Conservation (phyloP, 2,888 invertebrate genomes). For the Volucella inflata region DNA sequence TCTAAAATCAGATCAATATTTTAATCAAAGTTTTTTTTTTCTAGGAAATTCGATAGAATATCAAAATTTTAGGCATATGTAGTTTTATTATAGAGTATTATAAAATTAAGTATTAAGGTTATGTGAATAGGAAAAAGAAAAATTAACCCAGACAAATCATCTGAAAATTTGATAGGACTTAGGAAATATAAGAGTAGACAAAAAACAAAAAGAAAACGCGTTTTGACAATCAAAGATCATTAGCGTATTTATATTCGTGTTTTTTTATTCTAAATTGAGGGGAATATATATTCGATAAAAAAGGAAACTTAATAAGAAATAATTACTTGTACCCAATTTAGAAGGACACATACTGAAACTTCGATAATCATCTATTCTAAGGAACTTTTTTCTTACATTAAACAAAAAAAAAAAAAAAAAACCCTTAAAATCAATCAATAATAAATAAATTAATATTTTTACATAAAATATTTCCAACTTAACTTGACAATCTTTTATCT, state of each 20-base stretch:
- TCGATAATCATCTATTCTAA: constrained; percentile 73
- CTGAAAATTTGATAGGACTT: constrained; percentile 15
- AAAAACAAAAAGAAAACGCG: constrained; percentile 82
- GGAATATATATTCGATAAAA: constrained; percentile 10
- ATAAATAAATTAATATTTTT: constrained; percentile 52
- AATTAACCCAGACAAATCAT: constrained; percentile 48
- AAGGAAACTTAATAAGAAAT: constrained; percentile 21
- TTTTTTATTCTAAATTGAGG: constrained; percentile 68
- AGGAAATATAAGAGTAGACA: constrained; percentile 78
- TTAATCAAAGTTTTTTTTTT: constrained; percentile 34
- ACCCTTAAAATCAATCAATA: constrained; percentile 16
- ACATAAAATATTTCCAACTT: constrained; percentile 55
- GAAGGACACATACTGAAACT: constrained; percentile 71
- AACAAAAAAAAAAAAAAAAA: too few species aligned
- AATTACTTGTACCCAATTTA: constrained; percentile 62
- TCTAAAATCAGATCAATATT: constrained; percentile 17
- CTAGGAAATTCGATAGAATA: constrained; percentile 56
- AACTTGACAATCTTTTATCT: constrained; percentile 51
- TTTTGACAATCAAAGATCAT: constrained; percentile 84
- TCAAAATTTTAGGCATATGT: constrained; percentile 16
- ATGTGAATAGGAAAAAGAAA: constrained; percentile 57
- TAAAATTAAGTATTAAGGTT: constrained; percentile 57
- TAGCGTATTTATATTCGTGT: constrained; percentile 79
- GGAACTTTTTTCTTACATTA: constrained; percentile 30
- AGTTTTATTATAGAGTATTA: constrained; percentile 30